Conservation (phyloP, 2,113 vertebrate species). For the Gasterosteus aculeatus region DNA sequence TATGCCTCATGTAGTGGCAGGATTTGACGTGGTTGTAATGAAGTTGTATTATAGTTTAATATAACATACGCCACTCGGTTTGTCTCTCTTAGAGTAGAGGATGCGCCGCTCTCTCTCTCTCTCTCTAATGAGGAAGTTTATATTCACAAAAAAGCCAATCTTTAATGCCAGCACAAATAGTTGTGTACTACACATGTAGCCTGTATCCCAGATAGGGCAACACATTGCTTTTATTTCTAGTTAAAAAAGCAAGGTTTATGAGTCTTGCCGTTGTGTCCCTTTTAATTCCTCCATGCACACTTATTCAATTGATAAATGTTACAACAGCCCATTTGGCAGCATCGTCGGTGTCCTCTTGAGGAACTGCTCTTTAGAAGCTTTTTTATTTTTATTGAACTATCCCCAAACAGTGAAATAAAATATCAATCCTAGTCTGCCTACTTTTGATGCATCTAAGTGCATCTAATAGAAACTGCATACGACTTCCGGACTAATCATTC, state of each 20-base stretch:
- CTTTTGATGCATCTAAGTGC: not conserved
- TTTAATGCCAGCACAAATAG: not conserved
- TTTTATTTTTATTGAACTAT: not conserved
- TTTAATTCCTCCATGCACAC: not conserved
- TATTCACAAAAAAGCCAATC: not conserved
- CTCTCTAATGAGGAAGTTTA: not conserved
- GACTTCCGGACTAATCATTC: not conserved
- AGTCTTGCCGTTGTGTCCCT: not conserved
- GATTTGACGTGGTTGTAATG: not conserved
- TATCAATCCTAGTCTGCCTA: not conserved
- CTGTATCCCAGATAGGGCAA: not conserved
- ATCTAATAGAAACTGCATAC: conserved; percentile 2
- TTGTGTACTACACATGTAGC: not conserved
- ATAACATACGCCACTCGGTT: no score
- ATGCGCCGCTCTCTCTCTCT: not conserved
- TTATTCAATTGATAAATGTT: not conserved
- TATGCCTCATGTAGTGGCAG: not conserved
- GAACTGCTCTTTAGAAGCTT: not conserved
- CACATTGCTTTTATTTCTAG: not conserved
- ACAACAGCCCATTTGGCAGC: not conserved
- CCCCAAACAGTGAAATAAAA: not conserved
- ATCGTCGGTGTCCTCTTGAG: not conserved
- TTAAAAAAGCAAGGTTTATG: not conserved
- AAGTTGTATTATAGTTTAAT: not conserved
- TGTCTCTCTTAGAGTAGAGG: not conserved